Evolutionary conservation across 2,113 vertebrate species (phyloP), one percentile per base, ranked within the genome.

Genomic region (Hemiscyllium ocellatum): DNA sequence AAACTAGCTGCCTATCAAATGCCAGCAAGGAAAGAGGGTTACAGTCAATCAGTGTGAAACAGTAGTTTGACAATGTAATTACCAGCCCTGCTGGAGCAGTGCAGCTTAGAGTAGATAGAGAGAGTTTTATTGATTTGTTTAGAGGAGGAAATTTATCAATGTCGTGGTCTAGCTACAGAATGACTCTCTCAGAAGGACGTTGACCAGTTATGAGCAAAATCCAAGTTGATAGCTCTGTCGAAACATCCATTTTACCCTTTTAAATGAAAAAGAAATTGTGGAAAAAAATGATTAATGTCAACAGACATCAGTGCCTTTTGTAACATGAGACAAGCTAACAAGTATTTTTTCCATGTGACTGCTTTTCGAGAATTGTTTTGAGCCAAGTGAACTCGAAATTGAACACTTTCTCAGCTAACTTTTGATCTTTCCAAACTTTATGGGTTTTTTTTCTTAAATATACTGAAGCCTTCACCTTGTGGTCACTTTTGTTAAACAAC

Each of bases 51-150:
- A 56, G 96, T 97, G 97, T 97, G 97, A 96, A 97, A 98, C 96
- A 97, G 97, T 97, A 97, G 97, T 97, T 98, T 99, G 98, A 99
- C 99, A 99, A 98, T 98, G 98, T 99, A 99, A 99, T 99, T 99
- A 99, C 95, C 98, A 98, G 97, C 97, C 98, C 97, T 97, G 97
- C 97, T 97, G 98, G 98, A 96, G 96, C 96, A 97, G 96, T 97
- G 98, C 97, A 97, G 97, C 97, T 97, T 97, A 97, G 97, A 96
- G 95, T 95, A 98, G 97, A 98, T 96, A 97, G 97, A 97, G 98
- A 97, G 97, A 97, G 96, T 98, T 98, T 98, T 99, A 99, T 99
- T 98, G 98, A 99, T 99, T 95, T 98, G 97, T 97, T 97, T 97
- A 97, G 97, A 97, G 97, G 96, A 97, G 98, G 98, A 98, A 98